Base-by-base conservation (phyloP, 1,140 invertebrate species). In the Theocolax elegans region DNA sequence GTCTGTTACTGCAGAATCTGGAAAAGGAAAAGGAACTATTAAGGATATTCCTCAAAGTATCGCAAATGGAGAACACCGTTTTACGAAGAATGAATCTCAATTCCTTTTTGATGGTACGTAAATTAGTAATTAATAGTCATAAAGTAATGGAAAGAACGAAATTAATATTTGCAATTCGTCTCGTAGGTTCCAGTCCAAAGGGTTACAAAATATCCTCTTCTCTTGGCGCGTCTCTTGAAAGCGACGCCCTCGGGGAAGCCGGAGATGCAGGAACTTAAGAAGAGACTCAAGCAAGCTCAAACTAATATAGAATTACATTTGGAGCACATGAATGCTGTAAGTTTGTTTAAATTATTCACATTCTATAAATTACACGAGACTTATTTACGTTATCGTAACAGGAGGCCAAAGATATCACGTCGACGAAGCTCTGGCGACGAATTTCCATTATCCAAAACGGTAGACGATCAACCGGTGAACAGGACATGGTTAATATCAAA, bases 11-110 rank as follows among this genome's bases (percentile, higher is more conserved):
- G 67, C 93, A 96, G 60, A 95, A 95, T 81, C 87, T 98, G 25
- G 95, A 97, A 82, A 97, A 97, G 85, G 96, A 99, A 76, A 97
- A 97, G 81, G 96, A 98, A 83, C 88, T 99, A 27, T 86, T 98
- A 29, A 88, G 95, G 79, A 97, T 98, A 83, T 99, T 98, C 81
- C 87, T 99, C 10, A 91, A 94, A 80, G 97, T 97, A 17, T 97
- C 95, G 1, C 97, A 98, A 86, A 97, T 97, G 93, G 96, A 99
- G 82, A 98, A 98, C 80, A 90, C 93, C 0, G 92, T 97, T 38
- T 86, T 98, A 67, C 88, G 96, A 74, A 89, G 96, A 74, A 97
- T 98, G 96, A 97, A 97, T 83, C 89, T 99, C 17, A 96, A 97
- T 84, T 97, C 96, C 8, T 99, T 99, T 84, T 89, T 98, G 23